Conservation (phyloP, 2,113 vertebrate species). For the Aplodontia rufa region DNA sequence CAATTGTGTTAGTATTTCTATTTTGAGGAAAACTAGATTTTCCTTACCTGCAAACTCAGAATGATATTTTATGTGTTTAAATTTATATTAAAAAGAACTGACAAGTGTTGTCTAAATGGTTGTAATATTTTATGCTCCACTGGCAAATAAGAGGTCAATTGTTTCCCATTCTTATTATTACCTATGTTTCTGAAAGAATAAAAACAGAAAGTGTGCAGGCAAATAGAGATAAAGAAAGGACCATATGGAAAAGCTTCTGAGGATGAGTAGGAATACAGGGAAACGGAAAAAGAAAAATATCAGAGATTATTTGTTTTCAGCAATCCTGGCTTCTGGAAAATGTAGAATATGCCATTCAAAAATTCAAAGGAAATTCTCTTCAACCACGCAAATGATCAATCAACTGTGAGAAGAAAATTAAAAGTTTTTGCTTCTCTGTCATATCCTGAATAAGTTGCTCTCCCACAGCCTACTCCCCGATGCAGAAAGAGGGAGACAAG, state of each 20-base stretch:
- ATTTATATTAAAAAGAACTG: neutral
- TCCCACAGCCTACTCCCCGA: neutral
- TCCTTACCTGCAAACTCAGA: neutral
- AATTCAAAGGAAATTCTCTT: neutral
- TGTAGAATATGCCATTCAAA: neutral
- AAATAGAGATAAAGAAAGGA: neutral
- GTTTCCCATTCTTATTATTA: neutral
- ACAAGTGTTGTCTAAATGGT: neutral
- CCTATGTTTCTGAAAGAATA: neutral
- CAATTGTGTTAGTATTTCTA: neutral
- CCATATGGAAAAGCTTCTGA: neutral
- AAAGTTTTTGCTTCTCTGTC: neutral
- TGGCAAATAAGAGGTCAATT: neutral
- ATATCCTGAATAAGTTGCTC: neutral
- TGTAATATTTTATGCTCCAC: neutral
- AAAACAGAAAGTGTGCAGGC: neutral
- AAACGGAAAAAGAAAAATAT: neutral
- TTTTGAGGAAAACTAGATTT: neutral
- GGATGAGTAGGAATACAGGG: neutral
- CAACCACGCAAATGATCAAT: neutral
- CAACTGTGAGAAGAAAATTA: neutral
- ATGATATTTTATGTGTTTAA: neutral
- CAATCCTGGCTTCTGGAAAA: neutral
- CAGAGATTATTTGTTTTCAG: neutral
- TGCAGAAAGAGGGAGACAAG: neutral